Percentiles rank a stretch among this genome's conserved stretches.
phyloP scores from a whole-genome alignment of 2,113 vertebrate species.

The Motacilla alba region DNA sequence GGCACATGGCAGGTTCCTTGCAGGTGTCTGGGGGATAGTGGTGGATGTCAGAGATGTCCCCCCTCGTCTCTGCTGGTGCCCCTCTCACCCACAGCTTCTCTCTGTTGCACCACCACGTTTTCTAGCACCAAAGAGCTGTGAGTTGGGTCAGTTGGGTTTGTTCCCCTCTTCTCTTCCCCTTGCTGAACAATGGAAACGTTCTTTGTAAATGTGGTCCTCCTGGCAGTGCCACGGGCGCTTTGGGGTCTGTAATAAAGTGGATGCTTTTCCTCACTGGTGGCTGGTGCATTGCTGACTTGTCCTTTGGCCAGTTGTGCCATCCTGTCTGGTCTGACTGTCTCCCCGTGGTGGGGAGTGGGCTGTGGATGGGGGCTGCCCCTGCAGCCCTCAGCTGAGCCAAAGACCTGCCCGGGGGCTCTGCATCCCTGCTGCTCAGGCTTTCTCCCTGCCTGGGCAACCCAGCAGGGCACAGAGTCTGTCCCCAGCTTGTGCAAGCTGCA shows the following conservation, averaged over 20 bases:
- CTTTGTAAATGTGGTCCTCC: slow-evolving; percentile 23
- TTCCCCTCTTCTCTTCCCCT: slow-evolving; percentile 8
- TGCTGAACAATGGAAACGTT: slow-evolving; percentile 37
- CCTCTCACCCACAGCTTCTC: background rate
- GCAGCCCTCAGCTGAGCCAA: accelerated
- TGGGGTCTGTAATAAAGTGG: slow-evolving; percentile 70
- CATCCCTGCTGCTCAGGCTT: background rate
- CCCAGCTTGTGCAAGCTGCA: background rate
- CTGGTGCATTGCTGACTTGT: background rate
- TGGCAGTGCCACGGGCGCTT: slow-evolving; percentile 11
- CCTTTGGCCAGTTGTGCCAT: accelerated
- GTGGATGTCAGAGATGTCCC: background rate
- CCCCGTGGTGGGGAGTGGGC: accelerated
- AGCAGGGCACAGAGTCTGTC: accelerated
- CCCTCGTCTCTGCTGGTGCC: background rate
- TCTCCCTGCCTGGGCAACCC: background rate
- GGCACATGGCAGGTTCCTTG: background rate
- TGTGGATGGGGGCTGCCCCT: background rate
- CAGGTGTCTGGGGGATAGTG: background rate
- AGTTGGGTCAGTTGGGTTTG: background rate
- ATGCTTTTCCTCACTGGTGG: slow-evolving; percentile 46
- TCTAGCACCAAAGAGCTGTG: slow-evolving; percentile 46
- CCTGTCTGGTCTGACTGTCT: background rate
- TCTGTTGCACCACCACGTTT: background rate
- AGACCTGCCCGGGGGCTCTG: background rate